phyloP scores from a whole-genome alignment of 1,140 invertebrate species.

The Apis cerana region DNA sequence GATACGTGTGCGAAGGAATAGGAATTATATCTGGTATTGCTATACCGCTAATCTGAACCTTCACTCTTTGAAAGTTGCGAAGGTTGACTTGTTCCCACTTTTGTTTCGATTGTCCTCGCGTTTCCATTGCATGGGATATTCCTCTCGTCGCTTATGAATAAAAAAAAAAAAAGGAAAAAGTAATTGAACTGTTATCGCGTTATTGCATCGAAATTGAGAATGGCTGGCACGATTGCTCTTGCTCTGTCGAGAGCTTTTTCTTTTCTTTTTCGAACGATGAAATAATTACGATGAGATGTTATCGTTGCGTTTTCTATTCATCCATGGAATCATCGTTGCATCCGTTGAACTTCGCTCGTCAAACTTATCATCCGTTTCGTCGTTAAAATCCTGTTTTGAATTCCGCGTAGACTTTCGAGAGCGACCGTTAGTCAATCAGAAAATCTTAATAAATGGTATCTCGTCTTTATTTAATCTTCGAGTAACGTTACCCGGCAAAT shows the following conservation, averaged over 20 bases:
- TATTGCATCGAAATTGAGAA: background rate
- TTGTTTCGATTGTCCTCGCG: constrained; percentile 3
- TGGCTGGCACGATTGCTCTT: background rate
- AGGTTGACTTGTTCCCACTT: constrained; percentile 37
- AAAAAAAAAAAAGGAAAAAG: background rate
- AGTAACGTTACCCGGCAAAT: constrained; percentile 17
- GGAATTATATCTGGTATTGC: constrained; percentile 8
- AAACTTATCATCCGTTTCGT: background rate
- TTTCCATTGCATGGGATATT: background rate
- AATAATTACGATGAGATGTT: too few relatives aligned
- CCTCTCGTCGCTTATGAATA: background rate
- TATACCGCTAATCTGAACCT: background rate
- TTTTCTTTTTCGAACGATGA: background rate
- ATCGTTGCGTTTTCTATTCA: too few relatives aligned
- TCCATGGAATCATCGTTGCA: background rate
- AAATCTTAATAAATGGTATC: constrained; percentile 29
- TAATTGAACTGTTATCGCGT: background rate
- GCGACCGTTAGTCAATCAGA: constrained; percentile 49
- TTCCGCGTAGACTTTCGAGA: constrained; percentile 25
- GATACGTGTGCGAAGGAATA: background rate
- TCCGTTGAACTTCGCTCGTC: constrained; percentile 6
- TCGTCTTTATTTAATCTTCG: constrained; percentile 5
- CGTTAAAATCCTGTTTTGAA: constrained; percentile 33
- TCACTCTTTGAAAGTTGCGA: constrained; percentile 25
- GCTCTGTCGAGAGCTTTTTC: too few relatives aligned